A percentile compares a stretch with the other conserved stretches of the same genome.
phyloP scores from a whole-genome alignment of 2,113 vertebrate species.

The Bos taurus region ARS-UCD2.0 NC_037357.1:9324001-9324500 shows the following conservation, averaged over 20 bases:
- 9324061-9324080: neutral
- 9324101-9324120: neutral
- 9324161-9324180: neutral
- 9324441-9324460: conserved; percentile 18
- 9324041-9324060: neutral
- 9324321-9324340: neutral
- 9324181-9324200: neutral
- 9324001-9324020: neutral
- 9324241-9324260: neutral
- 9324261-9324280: neutral
- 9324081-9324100: neutral
- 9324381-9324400: conserved; percentile 14
- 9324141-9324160: neutral
- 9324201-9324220: neutral
- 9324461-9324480: neutral
- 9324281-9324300: neutral
- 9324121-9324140: neutral
- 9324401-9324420: neutral
- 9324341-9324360: conserved; percentile 22
- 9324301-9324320: conserved; percentile 2
- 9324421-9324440: neutral
- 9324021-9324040: neutral
- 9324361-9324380: neutral
- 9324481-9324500: neutral
- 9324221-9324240: neutral